These are phyloP conservation scores for Mesorhabditis sp. DNA, from an alignment of 2,888 invertebrate species.

Conservation along the genomic window DNA sequence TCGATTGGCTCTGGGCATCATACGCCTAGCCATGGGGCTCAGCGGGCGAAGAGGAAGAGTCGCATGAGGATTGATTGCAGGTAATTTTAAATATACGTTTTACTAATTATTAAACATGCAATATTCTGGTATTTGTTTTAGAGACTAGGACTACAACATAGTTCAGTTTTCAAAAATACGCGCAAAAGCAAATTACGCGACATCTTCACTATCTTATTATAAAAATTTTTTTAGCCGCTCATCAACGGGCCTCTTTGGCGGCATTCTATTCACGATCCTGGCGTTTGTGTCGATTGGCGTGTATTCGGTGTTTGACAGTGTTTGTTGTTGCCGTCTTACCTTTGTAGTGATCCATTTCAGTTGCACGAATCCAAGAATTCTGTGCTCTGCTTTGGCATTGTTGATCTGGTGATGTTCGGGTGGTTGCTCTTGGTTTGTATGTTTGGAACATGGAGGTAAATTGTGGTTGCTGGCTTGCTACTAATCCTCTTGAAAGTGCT, in stretches of 20 bases:
- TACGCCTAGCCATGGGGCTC: constrained; percentile 16
- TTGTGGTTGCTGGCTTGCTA: neutral
- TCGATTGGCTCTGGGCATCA: constrained; percentile 38
- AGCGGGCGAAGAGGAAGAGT: constrained; percentile 35
- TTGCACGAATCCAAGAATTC: neutral
- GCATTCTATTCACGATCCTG: constrained; percentile 51
- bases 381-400: constrained; percentile 36
- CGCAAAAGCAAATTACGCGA: too few species aligned
- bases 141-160: neutral
- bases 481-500: constrained; percentile 7
- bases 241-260: constrained; percentile 52
- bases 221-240: constrained; percentile 38
- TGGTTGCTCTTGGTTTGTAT: constrained; percentile 44
- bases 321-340: neutral
- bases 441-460: constrained; percentile 45
- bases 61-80: constrained; percentile 55
- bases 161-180: neutral
- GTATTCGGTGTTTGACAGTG: constrained; percentile 45
- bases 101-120: too few species aligned
- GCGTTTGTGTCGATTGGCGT: constrained; percentile 53
- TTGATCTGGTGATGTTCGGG: constrained; percentile 50
- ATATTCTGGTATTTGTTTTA: too few species aligned
- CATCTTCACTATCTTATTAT: too few species aligned
- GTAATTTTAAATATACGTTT: constrained; percentile 12
- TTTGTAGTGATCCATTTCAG: neutral